Conservation (phyloP, 2,797 vertebrate species). For the Eospalax fontanierii region DNA sequence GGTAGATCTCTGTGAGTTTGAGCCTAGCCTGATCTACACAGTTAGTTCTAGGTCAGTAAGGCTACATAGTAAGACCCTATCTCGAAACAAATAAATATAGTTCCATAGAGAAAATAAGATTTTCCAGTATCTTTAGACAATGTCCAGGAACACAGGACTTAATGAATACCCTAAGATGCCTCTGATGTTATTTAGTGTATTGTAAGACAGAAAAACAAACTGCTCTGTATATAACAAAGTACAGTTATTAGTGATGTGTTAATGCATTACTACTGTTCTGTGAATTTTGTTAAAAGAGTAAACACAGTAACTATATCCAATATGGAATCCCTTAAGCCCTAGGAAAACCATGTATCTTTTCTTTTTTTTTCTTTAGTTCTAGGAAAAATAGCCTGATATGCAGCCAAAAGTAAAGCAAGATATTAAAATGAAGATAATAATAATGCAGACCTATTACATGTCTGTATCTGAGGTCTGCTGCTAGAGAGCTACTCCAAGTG, state of each 20-base stretch:
- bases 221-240: neutral
- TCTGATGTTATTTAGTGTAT: neutral
- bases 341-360: neutral
- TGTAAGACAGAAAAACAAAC: neutral
- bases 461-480: neutral
- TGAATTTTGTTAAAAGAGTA: neutral
- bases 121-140: neutral
- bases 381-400: neutral
- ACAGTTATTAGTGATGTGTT: neutral
- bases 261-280: neutral
- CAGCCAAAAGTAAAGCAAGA: neutral
- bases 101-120: neutral
- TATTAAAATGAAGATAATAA: conserved; percentile 1
- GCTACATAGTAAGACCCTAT: neutral
- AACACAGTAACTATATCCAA: neutral
- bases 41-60: neutral
- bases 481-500: neutral
- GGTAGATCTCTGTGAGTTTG: neutral
- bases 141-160: neutral
- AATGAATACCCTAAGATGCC: neutral
- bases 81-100: neutral
- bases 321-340: neutral
- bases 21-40: neutral
- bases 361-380: neutral
- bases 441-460: neutral